phyloP scores from a whole-genome alignment of 2,113 vertebrate genomes.

The Mustela nigripes region DNA sequence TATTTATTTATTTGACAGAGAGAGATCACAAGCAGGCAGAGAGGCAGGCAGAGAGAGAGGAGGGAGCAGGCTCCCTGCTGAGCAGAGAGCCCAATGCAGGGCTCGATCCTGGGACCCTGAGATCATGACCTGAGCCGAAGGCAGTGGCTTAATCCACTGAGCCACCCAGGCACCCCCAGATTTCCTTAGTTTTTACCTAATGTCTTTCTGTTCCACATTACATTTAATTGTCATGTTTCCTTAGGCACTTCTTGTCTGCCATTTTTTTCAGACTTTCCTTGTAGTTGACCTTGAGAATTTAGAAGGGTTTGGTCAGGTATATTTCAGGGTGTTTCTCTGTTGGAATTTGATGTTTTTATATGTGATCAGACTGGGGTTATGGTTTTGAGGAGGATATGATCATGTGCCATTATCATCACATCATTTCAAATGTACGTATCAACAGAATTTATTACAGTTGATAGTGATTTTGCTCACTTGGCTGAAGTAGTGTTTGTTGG shows the following conservation, averaged over 20 bases:
- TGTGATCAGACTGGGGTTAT: neutral
- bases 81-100: too few relatives aligned
- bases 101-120: too few relatives aligned
- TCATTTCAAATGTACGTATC: neutral
- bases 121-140: too few relatives aligned
- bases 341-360: slow-evolving; percentile 21
- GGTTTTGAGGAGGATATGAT: neutral
- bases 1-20: too few relatives aligned
- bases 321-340: neutral
- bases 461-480: neutral
- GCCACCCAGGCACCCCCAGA: neutral
- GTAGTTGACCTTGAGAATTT: neutral
- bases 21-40: too few relatives aligned
- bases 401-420: neutral
- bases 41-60: too few relatives aligned
- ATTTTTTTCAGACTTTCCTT: slow-evolving; percentile 12
- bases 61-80: too few relatives aligned
- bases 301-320: neutral
- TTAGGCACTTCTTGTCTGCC: neutral
- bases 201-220: neutral
- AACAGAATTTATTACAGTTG: slow-evolving; percentile 12
- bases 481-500: neutral
- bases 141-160: too few relatives aligned
- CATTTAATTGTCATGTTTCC: neutral
- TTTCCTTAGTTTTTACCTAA: slow-evolving; percentile 44